These are phyloP conservation scores for Poicephalus meyeri DNA, from an alignment of 2,113 vertebrate species.

Conservation along the genomic window DNA sequence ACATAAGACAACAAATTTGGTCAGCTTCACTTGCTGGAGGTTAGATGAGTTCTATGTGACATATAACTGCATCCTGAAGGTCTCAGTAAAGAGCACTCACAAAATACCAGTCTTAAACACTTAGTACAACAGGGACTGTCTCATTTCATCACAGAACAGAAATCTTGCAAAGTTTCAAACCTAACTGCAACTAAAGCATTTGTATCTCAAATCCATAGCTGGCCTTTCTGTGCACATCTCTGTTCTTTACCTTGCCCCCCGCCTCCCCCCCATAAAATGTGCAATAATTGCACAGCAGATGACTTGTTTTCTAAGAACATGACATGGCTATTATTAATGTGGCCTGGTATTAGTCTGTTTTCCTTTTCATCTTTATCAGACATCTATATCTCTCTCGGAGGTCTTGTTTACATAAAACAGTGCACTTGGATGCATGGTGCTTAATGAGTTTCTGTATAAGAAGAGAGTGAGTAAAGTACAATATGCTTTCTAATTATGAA, in stretches of 20 bases:
- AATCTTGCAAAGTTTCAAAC: background rate
- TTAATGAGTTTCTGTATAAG: constrained; percentile 73
- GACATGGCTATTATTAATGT: constrained; percentile 73
- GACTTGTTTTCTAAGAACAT: constrained; percentile 58
- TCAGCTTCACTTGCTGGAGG: background rate
- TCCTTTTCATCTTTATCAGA: constrained; percentile 80
- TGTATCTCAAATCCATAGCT: background rate
- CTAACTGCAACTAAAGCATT: background rate
- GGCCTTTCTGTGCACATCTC: background rate
- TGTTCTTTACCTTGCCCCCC: background rate
- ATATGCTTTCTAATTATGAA: constrained; percentile 70
- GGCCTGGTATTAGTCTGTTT: constrained; percentile 66
- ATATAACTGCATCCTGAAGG: background rate
- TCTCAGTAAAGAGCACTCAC: background rate
- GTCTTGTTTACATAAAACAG: constrained; percentile 81
- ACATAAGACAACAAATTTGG: background rate
- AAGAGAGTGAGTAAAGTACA: constrained; percentile 34
- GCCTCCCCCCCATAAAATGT: constrained; percentile 52
- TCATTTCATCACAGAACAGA: background rate
- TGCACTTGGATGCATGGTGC: constrained; percentile 57
- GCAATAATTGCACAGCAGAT: constrained; percentile 57
- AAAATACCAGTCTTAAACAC: background rate
- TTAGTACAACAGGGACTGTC: background rate
- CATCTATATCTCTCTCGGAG: constrained; percentile 75
- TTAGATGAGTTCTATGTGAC: background rate